These are phyloP conservation scores for Epinephelus moara DNA, from an alignment of 2,113 vertebrate species.

Conservation along the genomic window DNA sequence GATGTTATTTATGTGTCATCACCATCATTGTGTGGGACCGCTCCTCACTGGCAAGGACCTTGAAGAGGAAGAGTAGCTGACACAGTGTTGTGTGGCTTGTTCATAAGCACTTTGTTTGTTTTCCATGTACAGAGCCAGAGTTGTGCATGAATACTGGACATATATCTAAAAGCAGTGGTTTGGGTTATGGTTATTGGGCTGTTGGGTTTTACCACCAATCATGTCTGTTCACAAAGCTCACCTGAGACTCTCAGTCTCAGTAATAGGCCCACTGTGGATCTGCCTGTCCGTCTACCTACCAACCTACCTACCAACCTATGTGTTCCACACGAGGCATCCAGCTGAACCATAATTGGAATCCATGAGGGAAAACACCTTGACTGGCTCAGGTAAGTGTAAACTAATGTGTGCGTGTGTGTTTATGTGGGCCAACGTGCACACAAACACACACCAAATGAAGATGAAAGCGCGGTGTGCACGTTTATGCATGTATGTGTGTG, in stretches of 20 bases:
- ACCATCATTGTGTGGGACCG: no score
- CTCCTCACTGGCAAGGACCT: no score
- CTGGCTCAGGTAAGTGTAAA: slow-evolving; percentile 77
- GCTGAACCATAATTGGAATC: slow-evolving; percentile 71
- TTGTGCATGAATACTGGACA: no score
- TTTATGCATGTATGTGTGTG: slow-evolving; percentile 29
- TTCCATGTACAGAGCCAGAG: no score
- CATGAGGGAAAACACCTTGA: slow-evolving; percentile 78
- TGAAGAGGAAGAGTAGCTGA: no score
- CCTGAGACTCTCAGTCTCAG: neutral
- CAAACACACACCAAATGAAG: slow-evolving; percentile 29
- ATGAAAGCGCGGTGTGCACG: slow-evolving; percentile 37
- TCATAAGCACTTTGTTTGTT: no score
- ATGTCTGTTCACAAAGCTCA: neutral
- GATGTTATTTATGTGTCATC: no score
- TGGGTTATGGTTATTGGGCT: neutral
- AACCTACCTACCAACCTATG: slow-evolving; percentile 6
- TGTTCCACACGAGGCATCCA: slow-evolving; percentile 34
- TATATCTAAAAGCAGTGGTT: neutral
- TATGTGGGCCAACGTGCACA: slow-evolving; percentile 54
- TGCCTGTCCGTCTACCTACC: slow-evolving; percentile 7
- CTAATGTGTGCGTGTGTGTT: slow-evolving; percentile 50
- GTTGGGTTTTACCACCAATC: slow-evolving; percentile 13
- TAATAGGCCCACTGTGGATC: slow-evolving; percentile 4
- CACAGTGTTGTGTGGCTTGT: no score